Base-by-base conservation (phyloP, 2,888 invertebrate species). In the Drosophila cracens region DNA sequence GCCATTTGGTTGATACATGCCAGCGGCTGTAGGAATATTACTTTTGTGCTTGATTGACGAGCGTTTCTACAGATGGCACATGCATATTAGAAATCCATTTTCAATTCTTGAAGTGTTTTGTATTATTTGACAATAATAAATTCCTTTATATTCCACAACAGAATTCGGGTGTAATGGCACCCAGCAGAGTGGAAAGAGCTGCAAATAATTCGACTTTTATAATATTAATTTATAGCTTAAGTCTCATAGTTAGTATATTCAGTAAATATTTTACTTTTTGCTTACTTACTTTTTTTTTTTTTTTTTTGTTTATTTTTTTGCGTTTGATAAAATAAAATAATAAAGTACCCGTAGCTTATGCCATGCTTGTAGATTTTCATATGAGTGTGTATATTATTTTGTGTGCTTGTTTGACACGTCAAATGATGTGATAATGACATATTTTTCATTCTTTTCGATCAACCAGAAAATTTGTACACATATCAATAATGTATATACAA, bases 111-210 rank as follows among this genome's bases (percentile, higher is more conserved):
- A 46, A 7, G 46, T 38, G 5, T 21, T 25, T 6, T 51, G 13
- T 16, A 27, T 34, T 25, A 18, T 36, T 57, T 43, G 4, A 31
- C 4, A 2, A 51, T 40, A 57, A 66, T 34, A 43, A 68, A 59
- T 64, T 72, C 36, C 29, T 21, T 82, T 21, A 29, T 68, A 40
- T 74, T 40, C 59, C 60, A 79, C 89, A 90, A 43, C 92, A 93
- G 93, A 93, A 93, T 33, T 34, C 43, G 21, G 25, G 43, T 53
- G 64, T 29, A 27, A 29, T n/a, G 25, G 13, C 18, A 27, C 16
- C 6, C 34, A 43, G n/a, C 31, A 36, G 18, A 29, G 29, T 60
- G 18, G 31, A 63, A 29, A 25, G 18, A 18, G 16, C 36, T 25
- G 34, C 31, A 27, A 18, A 52, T 25, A 36, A 25, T n/a, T 40